Evolutionary conservation across 2,797 vertebrate genomes (phyloP).

Genomic region (Epinephelus awoara): DNA sequence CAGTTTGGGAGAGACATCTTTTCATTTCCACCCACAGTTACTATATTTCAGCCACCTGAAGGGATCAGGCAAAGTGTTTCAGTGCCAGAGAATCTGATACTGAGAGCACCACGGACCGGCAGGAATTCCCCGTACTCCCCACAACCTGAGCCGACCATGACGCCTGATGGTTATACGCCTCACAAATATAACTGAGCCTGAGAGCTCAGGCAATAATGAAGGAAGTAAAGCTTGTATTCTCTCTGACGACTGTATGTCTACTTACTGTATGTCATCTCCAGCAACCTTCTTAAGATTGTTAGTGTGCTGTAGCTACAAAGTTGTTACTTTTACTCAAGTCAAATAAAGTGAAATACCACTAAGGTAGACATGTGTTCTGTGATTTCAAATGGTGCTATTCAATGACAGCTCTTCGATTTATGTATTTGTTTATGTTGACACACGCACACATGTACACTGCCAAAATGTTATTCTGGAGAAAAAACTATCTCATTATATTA

Average conservation of each 20-base stretch:
- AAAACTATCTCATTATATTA: too few species aligned
- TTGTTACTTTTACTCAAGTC: neutral
- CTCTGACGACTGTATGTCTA: too few species aligned
- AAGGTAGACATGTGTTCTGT: neutral
- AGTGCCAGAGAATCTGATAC: slow-evolving; percentile 35
- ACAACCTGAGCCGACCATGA: neutral
- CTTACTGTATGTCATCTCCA: too few species aligned
- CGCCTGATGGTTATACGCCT: neutral
- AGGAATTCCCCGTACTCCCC: slow-evolving; percentile 63
- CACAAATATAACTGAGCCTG: neutral
- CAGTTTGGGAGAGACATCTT: neutral
- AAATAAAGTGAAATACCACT: neutral
- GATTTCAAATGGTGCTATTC: too few species aligned
- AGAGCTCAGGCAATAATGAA: neutral
- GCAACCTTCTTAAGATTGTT: neutral
- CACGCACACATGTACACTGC: too few species aligned
- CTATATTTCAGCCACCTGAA: neutral
- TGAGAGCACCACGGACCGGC: neutral
- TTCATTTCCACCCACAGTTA: neutral
- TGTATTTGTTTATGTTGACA: too few species aligned
- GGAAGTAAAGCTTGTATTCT: neutral
- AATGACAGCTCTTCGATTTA: too few species aligned
- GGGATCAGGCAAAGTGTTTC: neutral
- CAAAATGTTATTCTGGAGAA: too few species aligned
- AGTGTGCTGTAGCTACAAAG: neutral